Evolutionary conservation across 2,797 vertebrate species (phyloP).

Genomic region (Urosaurus nigricauda): DNA sequence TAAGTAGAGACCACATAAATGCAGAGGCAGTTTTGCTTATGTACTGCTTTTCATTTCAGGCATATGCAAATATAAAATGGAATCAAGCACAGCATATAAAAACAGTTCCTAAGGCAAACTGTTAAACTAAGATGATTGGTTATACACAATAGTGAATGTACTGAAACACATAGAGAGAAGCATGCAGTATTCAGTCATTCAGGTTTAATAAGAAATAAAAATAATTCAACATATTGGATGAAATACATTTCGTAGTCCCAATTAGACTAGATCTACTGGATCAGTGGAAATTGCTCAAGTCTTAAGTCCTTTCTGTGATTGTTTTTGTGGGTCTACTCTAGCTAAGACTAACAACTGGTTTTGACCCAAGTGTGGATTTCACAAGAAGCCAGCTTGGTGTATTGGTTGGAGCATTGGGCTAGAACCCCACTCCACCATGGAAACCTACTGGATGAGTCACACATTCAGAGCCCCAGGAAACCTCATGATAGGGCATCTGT

Average conservation of each 20-base stretch:
- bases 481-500: no score
- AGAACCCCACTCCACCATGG: no score
- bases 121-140: slow-evolving; percentile 15
- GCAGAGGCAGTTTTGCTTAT: slow-evolving; percentile 57
- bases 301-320: no score
- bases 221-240: background rate
- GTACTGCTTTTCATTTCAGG: slow-evolving; percentile 55
- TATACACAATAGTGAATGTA: slow-evolving; percentile 12
- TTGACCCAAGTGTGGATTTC: background rate
- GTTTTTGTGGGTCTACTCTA: no score
- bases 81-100: slow-evolving; percentile 30
- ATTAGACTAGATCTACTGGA: no score
- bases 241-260: background rate
- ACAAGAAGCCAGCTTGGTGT: background rate
- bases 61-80: slow-evolving; percentile 33
- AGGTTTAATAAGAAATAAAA: background rate
- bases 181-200: slow-evolving; percentile 44
- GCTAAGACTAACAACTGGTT: no score
- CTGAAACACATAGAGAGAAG: background rate
- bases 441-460: no score
- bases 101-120: slow-evolving; percentile 26
- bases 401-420: no score
- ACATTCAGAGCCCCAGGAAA: no score
- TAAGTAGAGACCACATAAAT: slow-evolving; percentile 38
- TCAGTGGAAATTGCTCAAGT: no score